Evolutionary conservation across 2,113 vertebrate genomes (phyloP), one percentile per base, ranked within the genome.

Genomic region (Chroicocephalus ridibundus): DNA sequence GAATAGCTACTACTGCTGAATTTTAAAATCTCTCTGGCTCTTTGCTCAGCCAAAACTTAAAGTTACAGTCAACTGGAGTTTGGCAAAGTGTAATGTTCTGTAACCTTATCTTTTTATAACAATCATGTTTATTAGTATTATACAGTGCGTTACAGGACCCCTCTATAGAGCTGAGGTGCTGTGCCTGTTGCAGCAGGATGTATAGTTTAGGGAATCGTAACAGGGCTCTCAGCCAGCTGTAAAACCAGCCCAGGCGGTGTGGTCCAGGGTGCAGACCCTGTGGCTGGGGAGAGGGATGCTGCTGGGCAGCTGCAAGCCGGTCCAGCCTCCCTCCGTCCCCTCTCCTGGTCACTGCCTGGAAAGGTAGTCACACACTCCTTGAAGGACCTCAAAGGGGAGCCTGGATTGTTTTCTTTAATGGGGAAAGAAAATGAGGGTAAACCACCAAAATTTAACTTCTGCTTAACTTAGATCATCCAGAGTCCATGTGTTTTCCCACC

Each of bases 11-110:
- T 96, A 97, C 92, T 95, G 98, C 97, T 97, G 97, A 98, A 98
- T 97, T 97, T 97, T 97, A 97, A 98, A 98, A 98, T 98, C 98
- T 98, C 97, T 55, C 93, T 96, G 94, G 92, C 90, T 93, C 52
- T 92, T 44, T 47, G 46, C 62, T 92, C 83, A 76, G 97, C 91
- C 94, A 95, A 62, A 95, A 93, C 96, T 97, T 92, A 91, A 95
- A 97, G 93, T 93, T 94, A 82, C 93, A 96, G 94, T 96, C 95
- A 77, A 64, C 62, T 71, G 84, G 42, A 54, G 42, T n/a, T 97
- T 95, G 94, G 94, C 95, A 92, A 94, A 86, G 47, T 52, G 74
- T 24, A 17, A 27, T 90, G 84, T 79, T 91, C 86, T 86, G 86
- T 86, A 97, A 95, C 70, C 55, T 93, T 97, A 93, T 95, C 95